Evolutionary conservation across 2,113 vertebrate genomes (phyloP), one percentile per base, ranked within the genome.

Genomic region (Chrysochloris asiatica): DNA sequence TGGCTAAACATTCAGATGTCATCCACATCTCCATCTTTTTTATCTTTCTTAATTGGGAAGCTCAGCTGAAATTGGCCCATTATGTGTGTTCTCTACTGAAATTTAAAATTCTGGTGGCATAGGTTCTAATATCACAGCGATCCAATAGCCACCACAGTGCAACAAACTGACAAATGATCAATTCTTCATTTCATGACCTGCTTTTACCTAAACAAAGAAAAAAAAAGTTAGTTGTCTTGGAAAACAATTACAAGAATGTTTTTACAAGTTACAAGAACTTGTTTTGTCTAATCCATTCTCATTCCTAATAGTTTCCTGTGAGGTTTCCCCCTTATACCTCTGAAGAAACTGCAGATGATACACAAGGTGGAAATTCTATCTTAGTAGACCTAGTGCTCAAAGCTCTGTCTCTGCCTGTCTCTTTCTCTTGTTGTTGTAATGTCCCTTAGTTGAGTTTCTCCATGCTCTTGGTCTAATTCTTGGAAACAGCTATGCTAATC

Each of bases 371-470:
- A 7, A 33, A 36, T 9, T 11, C 36, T 12, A 45, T 17, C 6
- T 0, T 2, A 17, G 3, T 4, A 10, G 41, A 21, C 19, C 24
- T 8, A 4, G 4, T 4, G 2, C 6, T 50, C n/a, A 12, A 33
- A 65, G 2, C 56, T 59, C 56, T 24, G 8, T 26, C 26, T 30
- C 59, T 10, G 9, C 8, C 59, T 54, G 65, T 14, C 1, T 28
- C 17, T 28, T 6, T 21, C 19, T 56, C 11, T 56, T 3, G 24
- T 19, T 16, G 24, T 56, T 22, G 19, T 69, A 11, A 6, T 2
- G 30, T 33, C 71, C 24, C 6, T 28, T n/a, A 7, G 12, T 30
- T 45, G 71, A 69, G 48, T 47, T 28, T 54, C 71, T 88, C 43
- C 19, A 22, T 0, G 2, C 4, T 19, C 17, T 7, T 33, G 24